These are phyloP conservation scores for Mesorhabditis belari DNA, from an alignment of 2,888 invertebrate species.

Conservation along the genomic window DNA sequence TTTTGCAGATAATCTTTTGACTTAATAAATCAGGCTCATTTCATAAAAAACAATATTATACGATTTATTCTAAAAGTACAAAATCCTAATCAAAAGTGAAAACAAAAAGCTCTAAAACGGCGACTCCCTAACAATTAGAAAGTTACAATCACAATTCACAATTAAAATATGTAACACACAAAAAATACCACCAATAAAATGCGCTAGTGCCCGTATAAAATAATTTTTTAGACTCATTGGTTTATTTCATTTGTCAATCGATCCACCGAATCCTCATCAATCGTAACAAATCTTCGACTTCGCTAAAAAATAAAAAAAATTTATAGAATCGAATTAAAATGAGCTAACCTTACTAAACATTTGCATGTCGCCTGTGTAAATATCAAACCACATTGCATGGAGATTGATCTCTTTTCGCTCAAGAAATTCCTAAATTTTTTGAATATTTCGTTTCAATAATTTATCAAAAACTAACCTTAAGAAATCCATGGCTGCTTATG, in stretches of 20 bases:
- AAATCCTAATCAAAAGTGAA: no score
- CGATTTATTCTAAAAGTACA: no score
- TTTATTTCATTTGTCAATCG: conserved; percentile 66
- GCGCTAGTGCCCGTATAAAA: no score
- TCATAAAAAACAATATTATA: no score
- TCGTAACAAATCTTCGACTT: conserved; percentile 66
- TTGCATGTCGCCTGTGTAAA: conserved; percentile 76
- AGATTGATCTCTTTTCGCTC: conserved; percentile 34
- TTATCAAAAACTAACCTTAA: conserved; percentile 14
- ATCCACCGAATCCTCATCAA: conserved; percentile 75
- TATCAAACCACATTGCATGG: conserved; percentile 87
- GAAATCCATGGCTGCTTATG: conserved; percentile 49
- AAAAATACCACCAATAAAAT: no score
- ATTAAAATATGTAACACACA: no score
- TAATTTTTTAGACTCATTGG: no score
- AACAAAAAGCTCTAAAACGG: no score
- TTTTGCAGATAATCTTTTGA: no score
- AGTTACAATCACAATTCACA: no score
- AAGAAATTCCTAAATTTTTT: conserved; percentile 37
- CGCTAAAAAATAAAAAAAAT: conserved; percentile 1
- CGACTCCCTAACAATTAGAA: no score
- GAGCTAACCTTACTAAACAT: conserved; percentile 72
- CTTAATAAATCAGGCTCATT: no score
- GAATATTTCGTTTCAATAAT: neutral
- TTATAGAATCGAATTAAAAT: neutral